phyloP scores from a whole-genome alignment of 2,888 invertebrate species.

The Morpho helenor region DNA sequence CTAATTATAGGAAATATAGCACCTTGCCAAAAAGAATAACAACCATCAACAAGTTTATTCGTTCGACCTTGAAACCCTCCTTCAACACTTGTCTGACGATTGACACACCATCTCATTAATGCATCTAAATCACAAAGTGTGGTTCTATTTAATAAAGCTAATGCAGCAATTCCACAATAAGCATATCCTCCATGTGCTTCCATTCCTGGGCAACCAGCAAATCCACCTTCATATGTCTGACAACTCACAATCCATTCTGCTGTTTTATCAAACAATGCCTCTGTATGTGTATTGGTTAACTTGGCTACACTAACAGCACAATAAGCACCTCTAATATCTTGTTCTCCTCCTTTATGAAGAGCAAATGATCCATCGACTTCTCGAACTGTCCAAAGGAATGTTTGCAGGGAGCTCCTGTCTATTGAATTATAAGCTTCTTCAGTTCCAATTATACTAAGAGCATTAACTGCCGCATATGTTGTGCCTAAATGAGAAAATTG shows the following conservation, averaged over 20 bases:
- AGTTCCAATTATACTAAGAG: conserved; percentile 93
- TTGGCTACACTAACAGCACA: conserved; percentile 96
- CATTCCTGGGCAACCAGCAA: conserved; percentile 91
- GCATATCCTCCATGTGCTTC: conserved; percentile 99
- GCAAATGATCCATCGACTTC: conserved; percentile 93
- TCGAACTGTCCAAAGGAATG: conserved; percentile 88
- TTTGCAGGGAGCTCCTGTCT: conserved; percentile 85
- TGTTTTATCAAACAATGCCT: conserved; percentile 89
- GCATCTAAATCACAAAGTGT: conserved; percentile 87
- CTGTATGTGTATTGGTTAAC: conserved; percentile 87
- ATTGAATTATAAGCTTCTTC: conserved; percentile 92
- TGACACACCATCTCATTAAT: conserved; percentile 91
- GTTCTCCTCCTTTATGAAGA: conserved; percentile 95
- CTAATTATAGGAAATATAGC: conserved; percentile 94
- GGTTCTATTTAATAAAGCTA: conserved; percentile 89
- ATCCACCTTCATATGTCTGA: conserved; percentile 99
- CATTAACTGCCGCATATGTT: conserved; percentile 98
- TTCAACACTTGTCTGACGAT: conserved; percentile 95
- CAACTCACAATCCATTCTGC: conserved; percentile 96
- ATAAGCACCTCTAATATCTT: conserved; percentile 97
- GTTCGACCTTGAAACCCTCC: conserved; percentile 99
- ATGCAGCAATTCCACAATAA: conserved; percentile 96
- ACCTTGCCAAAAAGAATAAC: conserved; percentile 99
- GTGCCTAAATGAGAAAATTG: conserved; percentile 97
- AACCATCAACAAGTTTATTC: conserved; percentile 98